phyloP scores from a whole-genome alignment of 2,797 vertebrate species.

The Lemur catta region DNA sequence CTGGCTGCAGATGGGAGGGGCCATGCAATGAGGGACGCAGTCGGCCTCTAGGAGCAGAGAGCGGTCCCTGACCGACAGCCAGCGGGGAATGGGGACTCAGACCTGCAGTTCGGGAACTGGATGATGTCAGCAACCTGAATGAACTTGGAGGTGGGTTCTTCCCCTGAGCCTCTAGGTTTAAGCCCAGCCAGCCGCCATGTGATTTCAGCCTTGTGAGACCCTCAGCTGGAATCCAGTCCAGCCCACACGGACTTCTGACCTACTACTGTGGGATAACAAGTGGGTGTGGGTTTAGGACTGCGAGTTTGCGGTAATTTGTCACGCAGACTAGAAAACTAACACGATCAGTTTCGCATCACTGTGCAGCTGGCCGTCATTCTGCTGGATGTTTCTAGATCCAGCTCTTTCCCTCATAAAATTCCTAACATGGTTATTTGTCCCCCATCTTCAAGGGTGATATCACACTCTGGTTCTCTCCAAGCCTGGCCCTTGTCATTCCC shows the following conservation, averaged over 20 bases:
- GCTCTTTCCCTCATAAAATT: not conserved
- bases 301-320: not conserved
- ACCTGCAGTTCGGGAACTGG: not conserved
- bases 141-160: not conserved
- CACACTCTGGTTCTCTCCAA: not conserved
- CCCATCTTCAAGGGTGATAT: not conserved
- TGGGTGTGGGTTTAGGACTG: not conserved
- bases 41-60: not conserved
- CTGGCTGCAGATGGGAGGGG: slow-evolving; percentile 1
- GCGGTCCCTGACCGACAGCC: not conserved
- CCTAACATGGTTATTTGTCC: not conserved
- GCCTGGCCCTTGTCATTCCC: not conserved
- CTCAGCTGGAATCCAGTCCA: not conserved
- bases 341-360: not conserved
- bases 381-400: slow-evolving; percentile 12
- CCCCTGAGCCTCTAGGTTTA: not conserved
- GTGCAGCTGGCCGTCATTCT: not conserved
- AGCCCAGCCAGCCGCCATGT: not conserved
- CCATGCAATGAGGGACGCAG: not conserved
- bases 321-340: not conserved
- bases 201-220: not conserved
- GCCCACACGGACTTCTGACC: not conserved
- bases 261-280: not conserved
- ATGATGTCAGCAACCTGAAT: not conserved
- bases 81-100: not conserved